These are phyloP conservation scores for Eubasilissa splendida DNA, from an alignment of 2,888 invertebrate genomes.

Conservation along the genomic window DNA sequence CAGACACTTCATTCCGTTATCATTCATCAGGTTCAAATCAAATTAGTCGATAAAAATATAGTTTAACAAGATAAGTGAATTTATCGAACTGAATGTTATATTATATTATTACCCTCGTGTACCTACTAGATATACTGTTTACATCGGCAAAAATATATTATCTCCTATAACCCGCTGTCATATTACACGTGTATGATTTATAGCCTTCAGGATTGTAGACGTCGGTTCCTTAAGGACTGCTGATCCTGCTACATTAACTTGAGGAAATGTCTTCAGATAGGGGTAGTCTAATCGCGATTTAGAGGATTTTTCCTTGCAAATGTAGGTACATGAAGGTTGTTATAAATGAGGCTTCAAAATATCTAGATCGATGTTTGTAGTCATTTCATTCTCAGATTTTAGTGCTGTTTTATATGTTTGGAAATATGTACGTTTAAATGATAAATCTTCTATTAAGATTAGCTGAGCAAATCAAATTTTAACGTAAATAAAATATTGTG, in stretches of 20 bases:
- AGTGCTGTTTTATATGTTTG: too few species aligned
- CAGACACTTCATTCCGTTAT: too few species aligned
- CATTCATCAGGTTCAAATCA: too few species aligned
- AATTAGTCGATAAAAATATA: too few species aligned
- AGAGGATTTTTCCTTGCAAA: neutral
- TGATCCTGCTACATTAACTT: slow-evolving; percentile 42
- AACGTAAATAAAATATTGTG: too few species aligned
- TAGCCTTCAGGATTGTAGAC: slow-evolving; percentile 11
- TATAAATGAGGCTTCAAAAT: neutral
- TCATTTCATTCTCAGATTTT: too few species aligned
- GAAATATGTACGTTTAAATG: too few species aligned
- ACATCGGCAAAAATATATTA: slow-evolving; percentile 24
- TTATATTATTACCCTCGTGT: too few species aligned
- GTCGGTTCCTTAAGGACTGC: slow-evolving; percentile 27
- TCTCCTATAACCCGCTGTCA: slow-evolving; percentile 12
- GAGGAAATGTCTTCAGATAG: slow-evolving; percentile 28
- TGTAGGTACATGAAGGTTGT: slow-evolving; percentile 1
- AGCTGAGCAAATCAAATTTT: too few species aligned
- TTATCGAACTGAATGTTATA: too few species aligned
- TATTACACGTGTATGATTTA: slow-evolving; percentile 38
- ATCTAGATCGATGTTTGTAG: neutral
- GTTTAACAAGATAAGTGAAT: too few species aligned
- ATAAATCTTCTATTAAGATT: too few species aligned
- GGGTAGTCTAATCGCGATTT: slow-evolving; percentile 26
- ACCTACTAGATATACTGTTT: neutral